Evolutionary conservation across 2,113 vertebrate genomes (phyloP).

Genomic region (Poeciliopsis prolifica): DNA sequence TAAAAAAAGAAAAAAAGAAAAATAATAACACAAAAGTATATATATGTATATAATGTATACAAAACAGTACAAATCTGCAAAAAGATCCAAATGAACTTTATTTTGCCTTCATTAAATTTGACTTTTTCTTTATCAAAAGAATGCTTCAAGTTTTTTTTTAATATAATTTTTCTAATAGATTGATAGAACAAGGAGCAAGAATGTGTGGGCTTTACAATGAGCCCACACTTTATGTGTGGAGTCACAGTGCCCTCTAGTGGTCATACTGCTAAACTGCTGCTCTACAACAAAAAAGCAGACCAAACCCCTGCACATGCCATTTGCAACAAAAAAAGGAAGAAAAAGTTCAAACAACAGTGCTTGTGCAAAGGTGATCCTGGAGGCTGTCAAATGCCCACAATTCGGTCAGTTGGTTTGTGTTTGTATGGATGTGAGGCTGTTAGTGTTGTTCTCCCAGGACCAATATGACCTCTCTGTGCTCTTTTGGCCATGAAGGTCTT

Average conservation of each 20-base stretch:
- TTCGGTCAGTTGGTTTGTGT: slow-evolving; percentile 4
- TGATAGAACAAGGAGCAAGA: slow-evolving; percentile 11
- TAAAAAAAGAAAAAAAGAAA: too few relatives aligned
- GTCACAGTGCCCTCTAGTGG: slow-evolving; percentile 80
- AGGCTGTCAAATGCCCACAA: not conserved
- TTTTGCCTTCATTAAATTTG: too few relatives aligned
- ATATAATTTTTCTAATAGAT: not conserved
- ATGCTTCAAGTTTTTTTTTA: not conserved
- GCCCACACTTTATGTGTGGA: slow-evolving; percentile 56
- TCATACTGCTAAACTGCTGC: slow-evolving; percentile 43
- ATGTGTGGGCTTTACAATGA: slow-evolving; percentile 26
- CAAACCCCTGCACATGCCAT: slow-evolving; percentile 19
- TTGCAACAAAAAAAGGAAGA: slow-evolving; percentile 11
- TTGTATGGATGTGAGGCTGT: slow-evolving; percentile 17
- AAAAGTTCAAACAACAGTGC: slow-evolving; percentile 8
- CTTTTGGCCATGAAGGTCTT: slow-evolving; percentile 78
- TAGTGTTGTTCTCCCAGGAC: slow-evolving; percentile 66
- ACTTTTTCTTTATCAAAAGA: too few relatives aligned
- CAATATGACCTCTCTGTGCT: slow-evolving; percentile 75
- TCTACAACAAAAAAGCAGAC: not conserved
- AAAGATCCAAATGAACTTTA: too few relatives aligned
- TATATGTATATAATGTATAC: too few relatives aligned
- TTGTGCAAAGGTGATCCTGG: slow-evolving; percentile 9
- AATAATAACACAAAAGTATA: too few relatives aligned
- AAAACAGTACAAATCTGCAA: too few relatives aligned